Base-by-base conservation (phyloP, 1,140 invertebrate species). In the fruit fly (Drosophila melanogaster) region DNA sequence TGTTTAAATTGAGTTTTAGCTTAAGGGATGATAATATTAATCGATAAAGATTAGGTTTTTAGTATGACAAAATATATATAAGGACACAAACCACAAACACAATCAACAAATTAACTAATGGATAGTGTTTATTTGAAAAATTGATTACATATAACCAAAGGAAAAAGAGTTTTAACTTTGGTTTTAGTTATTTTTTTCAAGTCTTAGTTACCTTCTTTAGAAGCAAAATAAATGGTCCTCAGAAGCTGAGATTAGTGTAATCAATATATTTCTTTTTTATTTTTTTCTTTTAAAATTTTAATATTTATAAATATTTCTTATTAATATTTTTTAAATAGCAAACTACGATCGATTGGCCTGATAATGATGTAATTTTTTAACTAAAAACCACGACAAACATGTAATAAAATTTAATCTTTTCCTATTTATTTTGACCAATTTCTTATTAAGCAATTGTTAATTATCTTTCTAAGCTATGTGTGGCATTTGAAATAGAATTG, bases 401-500 rank as follows among this genome's bases (percentile, higher is more conserved):
- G 26, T 8, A 40, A 43, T 49, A 8, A 62, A 64, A 74, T 43
- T 71, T 62, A 38, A 70, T 41, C 62, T 87, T 83, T 87, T 64
- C 51, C 74, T 85, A 84, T 86, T 71, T 44, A 66, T 87, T 89
- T 79, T 11, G 33, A 69, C 54, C 22, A 30, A 67, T 77, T 77
- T 47, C 49, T 66, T 54, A n/a, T n/a, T n/a, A 71, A 66, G 15
- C 40, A 14, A 33, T 53, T 40, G 38, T 49, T 41, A 61, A 61
- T 22, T 22, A 22, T 47, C 22, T 33, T 64, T 10, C 22, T 3
- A 59, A 58, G 26, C 15, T n/a, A 41, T 64, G 38, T 53, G 73
- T 43, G 44, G 37, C 46, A 33, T 69, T 60, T 77, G 50, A 38
- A 53, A 72, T 60, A 64, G 30, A 83, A 89, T 89, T 89, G 84